phyloP scores from a whole-genome alignment of 1,140 invertebrate genomes.

The Drosophila albomicans region DNA sequence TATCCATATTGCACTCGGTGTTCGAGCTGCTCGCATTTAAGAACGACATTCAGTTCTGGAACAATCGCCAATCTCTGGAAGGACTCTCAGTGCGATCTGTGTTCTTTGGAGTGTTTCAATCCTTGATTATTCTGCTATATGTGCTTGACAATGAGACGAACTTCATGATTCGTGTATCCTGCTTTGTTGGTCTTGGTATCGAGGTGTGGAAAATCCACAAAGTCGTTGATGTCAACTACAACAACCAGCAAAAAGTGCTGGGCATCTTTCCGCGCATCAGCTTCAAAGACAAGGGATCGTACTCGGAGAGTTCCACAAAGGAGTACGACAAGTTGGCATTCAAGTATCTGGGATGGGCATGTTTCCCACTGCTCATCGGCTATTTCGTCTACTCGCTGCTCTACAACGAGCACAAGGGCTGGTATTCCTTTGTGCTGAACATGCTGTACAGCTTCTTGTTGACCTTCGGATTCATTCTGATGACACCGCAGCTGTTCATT shows the following conservation, averaged over 20 bases:
- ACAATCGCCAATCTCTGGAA: conserved; percentile 97
- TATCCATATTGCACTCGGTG: conserved; percentile 98
- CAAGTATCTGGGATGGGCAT: conserved; percentile 97
- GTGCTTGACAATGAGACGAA: conserved; percentile 99
- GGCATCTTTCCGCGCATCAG: conserved; percentile 93
- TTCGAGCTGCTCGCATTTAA: conserved; percentile 99
- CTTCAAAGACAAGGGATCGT: conserved; percentile 98
- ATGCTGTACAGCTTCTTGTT: conserved; percentile 99
- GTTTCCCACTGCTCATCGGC: conserved; percentile 96
- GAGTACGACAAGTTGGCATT: conserved; percentile 98
- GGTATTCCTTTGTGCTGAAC: conserved; percentile 97
- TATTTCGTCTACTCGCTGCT: conserved; percentile 98
- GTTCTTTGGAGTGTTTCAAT: conserved; percentile 99
- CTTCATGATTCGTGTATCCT: conserved; percentile 96
- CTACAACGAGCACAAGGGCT: conserved; percentile 99
- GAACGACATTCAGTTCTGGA: conserved; percentile 99
- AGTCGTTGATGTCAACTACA: conserved; percentile 94
- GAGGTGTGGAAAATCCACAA: conserved; percentile 99
- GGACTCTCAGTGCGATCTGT: conserved; percentile 98
- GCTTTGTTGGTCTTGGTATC: conserved; percentile 97
- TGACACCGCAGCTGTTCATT: conserved; percentile 99
- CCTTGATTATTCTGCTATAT: conserved; percentile 96
- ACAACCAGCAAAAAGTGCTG: conserved; percentile 90
- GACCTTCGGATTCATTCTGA: conserved; percentile 99
- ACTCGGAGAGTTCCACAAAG: conserved; percentile 97